These are phyloP conservation scores for Erannis defoliaria DNA, from an alignment of 2,888 invertebrate genomes.

Conservation along the genomic window DNA sequence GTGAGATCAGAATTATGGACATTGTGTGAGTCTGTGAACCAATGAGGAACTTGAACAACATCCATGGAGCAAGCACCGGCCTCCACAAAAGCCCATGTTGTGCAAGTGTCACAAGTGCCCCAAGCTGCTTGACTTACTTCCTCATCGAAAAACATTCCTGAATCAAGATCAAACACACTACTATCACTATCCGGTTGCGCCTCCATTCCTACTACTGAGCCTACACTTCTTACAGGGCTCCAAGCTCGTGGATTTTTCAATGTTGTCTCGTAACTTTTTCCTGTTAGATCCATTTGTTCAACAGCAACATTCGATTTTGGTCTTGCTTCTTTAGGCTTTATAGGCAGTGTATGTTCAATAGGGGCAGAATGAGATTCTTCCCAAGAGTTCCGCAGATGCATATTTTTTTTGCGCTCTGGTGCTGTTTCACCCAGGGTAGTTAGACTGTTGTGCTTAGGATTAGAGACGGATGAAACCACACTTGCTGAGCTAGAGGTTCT, in stretches of 20 bases:
- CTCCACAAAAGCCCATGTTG: constrained; percentile 93
- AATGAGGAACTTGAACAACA: constrained; percentile 91
- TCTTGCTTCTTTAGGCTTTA: constrained; percentile 74
- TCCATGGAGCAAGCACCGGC: constrained; percentile 93
- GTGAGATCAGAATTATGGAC: constrained; percentile 88
- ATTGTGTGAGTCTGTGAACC: constrained; percentile 89
- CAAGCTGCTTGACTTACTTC: constrained; percentile 91
- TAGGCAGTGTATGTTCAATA: constrained; percentile 89
- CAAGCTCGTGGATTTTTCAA: constrained; percentile 94
- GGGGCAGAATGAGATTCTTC: constrained; percentile 92
- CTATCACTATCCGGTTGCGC: constrained; percentile 95
- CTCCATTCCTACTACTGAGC: constrained; percentile 93
- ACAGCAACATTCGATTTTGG: constrained; percentile 69
- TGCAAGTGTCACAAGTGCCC: constrained; percentile 93
- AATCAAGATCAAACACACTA: constrained; percentile 93
- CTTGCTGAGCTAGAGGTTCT: constrained; percentile 93
- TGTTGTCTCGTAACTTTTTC: constrained; percentile 90
- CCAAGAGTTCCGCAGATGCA: constrained; percentile 87
- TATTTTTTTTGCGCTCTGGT: constrained; percentile 79
- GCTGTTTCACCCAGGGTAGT: constrained; percentile 76
- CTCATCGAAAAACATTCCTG: constrained; percentile 93
- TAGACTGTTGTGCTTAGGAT: constrained; percentile 90
- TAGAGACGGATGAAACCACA: constrained; percentile 88
- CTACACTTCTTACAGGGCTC: constrained; percentile 95
- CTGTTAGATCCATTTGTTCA: constrained; percentile 85